Conservation (phyloP, 2,797 vertebrate species). For the Streptopelia turtur region DNA sequence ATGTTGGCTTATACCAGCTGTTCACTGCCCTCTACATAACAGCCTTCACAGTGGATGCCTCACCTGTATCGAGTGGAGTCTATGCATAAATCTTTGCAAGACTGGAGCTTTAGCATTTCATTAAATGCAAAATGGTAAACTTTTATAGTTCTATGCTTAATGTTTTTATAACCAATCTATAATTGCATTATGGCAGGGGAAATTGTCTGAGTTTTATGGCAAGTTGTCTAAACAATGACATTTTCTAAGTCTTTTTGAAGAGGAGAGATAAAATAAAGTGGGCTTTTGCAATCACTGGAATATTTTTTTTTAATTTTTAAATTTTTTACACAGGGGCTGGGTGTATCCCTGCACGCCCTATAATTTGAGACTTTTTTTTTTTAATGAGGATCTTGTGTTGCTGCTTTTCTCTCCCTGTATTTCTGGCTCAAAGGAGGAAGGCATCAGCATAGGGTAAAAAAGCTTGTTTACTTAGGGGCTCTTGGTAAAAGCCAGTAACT, state of each 20-base stretch:
- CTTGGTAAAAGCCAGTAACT: neutral
- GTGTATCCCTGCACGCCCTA: neutral
- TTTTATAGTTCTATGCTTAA: neutral
- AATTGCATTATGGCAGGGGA: slow-evolving; percentile 4
- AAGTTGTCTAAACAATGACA: neutral
- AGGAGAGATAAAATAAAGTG: neutral
- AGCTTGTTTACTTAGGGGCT: neutral
- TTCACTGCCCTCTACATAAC: neutral
- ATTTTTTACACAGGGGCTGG: neutral
- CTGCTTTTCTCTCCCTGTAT: neutral
- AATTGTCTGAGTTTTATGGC: neutral
- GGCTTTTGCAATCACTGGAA: neutral
- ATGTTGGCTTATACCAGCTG: neutral
- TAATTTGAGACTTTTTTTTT: neutral
- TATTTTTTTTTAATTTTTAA: neutral
- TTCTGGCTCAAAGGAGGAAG: neutral
- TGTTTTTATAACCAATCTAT: slow-evolving; percentile 22
- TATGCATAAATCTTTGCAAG: neutral
- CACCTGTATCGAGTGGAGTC: slow-evolving; percentile 2
- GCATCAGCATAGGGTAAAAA: neutral
- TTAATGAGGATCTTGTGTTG: neutral
- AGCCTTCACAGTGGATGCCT: neutral
- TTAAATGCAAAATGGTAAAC: slow-evolving; percentile 8
- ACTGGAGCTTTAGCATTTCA: neutral
- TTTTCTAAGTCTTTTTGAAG: neutral